Evolutionary conservation across 2,113 vertebrate species (phyloP).

Genomic region (Melanotaenia duboulayi): DNA sequence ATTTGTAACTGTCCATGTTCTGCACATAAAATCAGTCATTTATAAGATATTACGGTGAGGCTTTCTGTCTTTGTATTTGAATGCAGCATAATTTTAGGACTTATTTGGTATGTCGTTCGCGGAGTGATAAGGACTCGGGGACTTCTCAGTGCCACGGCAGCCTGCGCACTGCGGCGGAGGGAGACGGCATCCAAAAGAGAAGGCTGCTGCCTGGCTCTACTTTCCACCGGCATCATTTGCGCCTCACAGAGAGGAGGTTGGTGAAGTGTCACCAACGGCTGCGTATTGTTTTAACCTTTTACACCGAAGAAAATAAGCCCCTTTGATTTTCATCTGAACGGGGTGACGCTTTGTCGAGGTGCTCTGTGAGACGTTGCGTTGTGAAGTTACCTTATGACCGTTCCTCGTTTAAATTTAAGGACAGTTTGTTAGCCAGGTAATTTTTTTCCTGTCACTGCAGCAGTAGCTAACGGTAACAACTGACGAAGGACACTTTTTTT

Average conservation of each 20-base stretch:
- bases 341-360: slow-evolving; percentile 23
- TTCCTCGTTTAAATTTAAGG: slow-evolving; percentile 12
- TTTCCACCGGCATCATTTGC: slow-evolving; percentile 70
- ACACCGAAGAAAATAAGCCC: background rate
- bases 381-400: slow-evolving; percentile 15
- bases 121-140: slow-evolving; percentile 44
- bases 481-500: slow-evolving; percentile 23
- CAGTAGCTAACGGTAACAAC: slow-evolving; percentile 21
- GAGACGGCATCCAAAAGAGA: slow-evolving; percentile 65
- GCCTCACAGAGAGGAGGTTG: slow-evolving; percentile 41
- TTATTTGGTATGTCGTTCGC: slow-evolving; percentile 41
- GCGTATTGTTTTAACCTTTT: slow-evolving; percentile 24
- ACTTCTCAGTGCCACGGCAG: slow-evolving; percentile 54
- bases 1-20: too few relatives aligned
- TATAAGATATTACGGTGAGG: too few relatives aligned
- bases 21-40: too few relatives aligned
- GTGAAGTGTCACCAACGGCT: slow-evolving; percentile 29
- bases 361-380: slow-evolving; percentile 20
- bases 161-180: slow-evolving; percentile 67
- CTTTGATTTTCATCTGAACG: slow-evolving; percentile 17
- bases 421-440: slow-evolving; percentile 21
- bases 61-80: background rate
- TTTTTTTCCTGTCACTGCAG: slow-evolving; percentile 2
- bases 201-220: slow-evolving; percentile 57
- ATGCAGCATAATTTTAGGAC: background rate